Base-by-base conservation (phyloP, 1,140 invertebrate genomes). In the Wiebesia pumilae region DNA sequence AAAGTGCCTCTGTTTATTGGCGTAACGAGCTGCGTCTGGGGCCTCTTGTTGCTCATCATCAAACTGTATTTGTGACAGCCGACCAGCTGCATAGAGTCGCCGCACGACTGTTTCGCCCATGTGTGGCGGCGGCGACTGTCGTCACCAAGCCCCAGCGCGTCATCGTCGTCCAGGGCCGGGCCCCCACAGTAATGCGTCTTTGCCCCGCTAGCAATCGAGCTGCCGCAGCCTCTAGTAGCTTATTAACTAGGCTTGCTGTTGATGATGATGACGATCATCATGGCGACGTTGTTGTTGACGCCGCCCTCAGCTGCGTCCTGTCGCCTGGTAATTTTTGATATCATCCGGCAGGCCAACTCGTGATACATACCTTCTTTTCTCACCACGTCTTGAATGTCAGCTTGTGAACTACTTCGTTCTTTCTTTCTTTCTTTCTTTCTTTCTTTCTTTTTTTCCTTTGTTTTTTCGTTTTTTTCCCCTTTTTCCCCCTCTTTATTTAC, bases 1-100 rank as follows among this genome's bases (percentile, higher is more conserved):
- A 95, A 95, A 95, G 95, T 96, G 94, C 95, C 95, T 93, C 93
- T 96, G 91, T 95, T 96, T 95, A 95, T 96, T 94, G 95, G 95
- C 93, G 94, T 96, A 92, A 96, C 95, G 93, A 95, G 95, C 94
- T 96, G 95, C 93, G 94, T 96, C 89, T 96, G 95, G 95, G 96
- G 95, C 94, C 94, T 96, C 92, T 94, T 96, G 91, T 93, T 94
- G 93, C 95, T 96, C 94, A 94, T 96, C 93, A 95, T 96, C 94
- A 95, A 95, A 95, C 94, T 95, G 93, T 96, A 96, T 96, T 95
- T 96, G 94, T 96, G 95, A 96, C 94, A 93, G 92, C 92, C 92
- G 91, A 67, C 81, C 84, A 81, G 67, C 78, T 40, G 84, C 73
- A 27, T 38, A 81, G 80, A 85, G 77, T 67, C 62, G 85, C 85